Base-by-base conservation (phyloP, 1,140 invertebrate genomes). In the Drosophila kurseongensis region DNA sequence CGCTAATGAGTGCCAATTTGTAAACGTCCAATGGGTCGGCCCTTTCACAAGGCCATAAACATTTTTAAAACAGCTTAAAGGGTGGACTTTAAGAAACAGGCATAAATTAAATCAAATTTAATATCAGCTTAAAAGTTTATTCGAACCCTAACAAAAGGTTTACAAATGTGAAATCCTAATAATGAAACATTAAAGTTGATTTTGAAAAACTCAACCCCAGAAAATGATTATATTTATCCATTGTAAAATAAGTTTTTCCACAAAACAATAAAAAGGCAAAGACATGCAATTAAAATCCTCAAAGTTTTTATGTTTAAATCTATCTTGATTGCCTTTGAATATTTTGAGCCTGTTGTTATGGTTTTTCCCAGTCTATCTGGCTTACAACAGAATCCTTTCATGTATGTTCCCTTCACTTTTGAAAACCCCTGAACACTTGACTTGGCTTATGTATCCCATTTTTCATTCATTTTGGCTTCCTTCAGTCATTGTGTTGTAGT, bases 1-100 rank as follows among this genome's bases (percentile, higher is more conserved):
- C 67, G 69, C 75, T 85, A 85, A 85, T 85, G 82, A 85, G 82
- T 50, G 47, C n/a, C 78, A 81, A 69, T 86, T 85, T 69, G 36
- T 66, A 57, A 18, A 51, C 9, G 29, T 32, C 27, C 36, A 50
- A 35, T 10, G 27, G 13, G 27, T 61, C 47, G 60, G 35, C 10
- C 41, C n/a, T 41, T 18, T 52, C 7, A 23, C n/a, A 1, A 16
- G 36, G 35, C 23, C 59, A 55, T 61, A 47, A 65, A 47, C 32
- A 13, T 36, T 36, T 65, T 45, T 18, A n/a, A 65, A 62, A 36
- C 5, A 16, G n/a, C 41, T 47, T 61, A 18, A 38, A 18, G 27
- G 38, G 16, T 60, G 16, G 23, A 40, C 41, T 35, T 63, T 59
- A 41, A 23, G 18, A 16, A 38, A 23, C 2, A 16, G 23, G 23